Conservation (phyloP, 2,113 vertebrate genomes). For the Coryphaenoides rupestris region DNA sequence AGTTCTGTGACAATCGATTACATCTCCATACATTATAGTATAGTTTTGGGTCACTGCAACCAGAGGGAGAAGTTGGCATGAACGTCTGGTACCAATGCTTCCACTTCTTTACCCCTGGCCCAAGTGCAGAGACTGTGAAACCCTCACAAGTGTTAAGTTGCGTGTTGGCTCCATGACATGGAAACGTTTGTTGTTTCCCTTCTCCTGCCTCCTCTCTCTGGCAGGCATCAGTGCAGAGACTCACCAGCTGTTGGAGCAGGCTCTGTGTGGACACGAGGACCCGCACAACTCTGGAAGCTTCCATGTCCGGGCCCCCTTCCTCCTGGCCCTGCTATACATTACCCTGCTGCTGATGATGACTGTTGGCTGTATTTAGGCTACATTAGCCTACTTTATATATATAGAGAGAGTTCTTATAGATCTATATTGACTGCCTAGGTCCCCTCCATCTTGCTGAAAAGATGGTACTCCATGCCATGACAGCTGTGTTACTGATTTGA, state of each 20-base stretch:
- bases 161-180: background rate
- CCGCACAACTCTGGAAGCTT: slow-evolving; percentile 44
- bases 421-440: no score
- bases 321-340: slow-evolving; percentile 30
- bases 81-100: no score
- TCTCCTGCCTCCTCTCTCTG: background rate
- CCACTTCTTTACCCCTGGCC: no score
- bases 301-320: background rate
- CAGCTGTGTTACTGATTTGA: background rate
- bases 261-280: slow-evolving; percentile 64
- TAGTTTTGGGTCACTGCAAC: no score
- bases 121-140: no score
- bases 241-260: slow-evolving; percentile 64
- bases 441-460: no score
- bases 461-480: background rate
- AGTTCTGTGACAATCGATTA: no score
- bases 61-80: no score
- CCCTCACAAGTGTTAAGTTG: no score
- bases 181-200: background rate
- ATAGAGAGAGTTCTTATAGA: no score
- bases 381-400: slow-evolving; percentile 9
- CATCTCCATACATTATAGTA: no score
- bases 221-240: slow-evolving; percentile 69
- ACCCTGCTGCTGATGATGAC: slow-evolving; percentile 40
- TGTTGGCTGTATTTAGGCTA: slow-evolving; percentile 23